Conservation (phyloP, 37 sponge, comb jelly and placozoan species). For the Petrosia ficiformis region DNA sequence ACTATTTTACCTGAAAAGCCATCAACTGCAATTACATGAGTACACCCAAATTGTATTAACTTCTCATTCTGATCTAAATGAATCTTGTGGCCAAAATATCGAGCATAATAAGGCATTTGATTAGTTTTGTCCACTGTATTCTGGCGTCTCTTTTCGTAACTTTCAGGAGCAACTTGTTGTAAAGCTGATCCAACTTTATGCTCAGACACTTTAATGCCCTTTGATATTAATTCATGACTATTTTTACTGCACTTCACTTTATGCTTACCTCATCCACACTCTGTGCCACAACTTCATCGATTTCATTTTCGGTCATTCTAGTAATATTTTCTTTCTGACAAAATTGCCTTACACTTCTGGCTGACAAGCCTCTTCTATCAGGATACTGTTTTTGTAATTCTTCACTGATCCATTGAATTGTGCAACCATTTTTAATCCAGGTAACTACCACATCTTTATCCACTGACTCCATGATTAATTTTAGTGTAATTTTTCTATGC, state of each 20-base stretch:
- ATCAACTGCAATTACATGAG: constrained; percentile 40
- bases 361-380: constrained; percentile 1
- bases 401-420: constrained; percentile 3
- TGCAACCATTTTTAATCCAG: too few species aligned
- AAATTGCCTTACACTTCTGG: constrained; percentile 17
- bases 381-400: constrained; percentile 6
- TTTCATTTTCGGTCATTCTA: constrained; percentile 1
- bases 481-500: too few species aligned
- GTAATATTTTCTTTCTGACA: constrained; percentile 26
- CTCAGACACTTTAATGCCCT: background rate
- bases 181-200: background rate
- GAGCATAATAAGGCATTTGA: constrained; percentile 44
- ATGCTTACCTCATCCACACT: too few species aligned
- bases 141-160: background rate
- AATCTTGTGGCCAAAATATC: constrained; percentile 55
- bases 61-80: constrained; percentile 64
- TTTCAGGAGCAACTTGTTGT: background rate
- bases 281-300: constrained; percentile 4
- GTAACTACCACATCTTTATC: too few species aligned
- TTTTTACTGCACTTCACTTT: too few species aligned
- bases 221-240: too few species aligned
- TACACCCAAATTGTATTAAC: constrained; percentile 45
- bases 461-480: too few species aligned
- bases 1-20: constrained; percentile 38
- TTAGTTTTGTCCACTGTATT: constrained; percentile 11